phyloP scores from a whole-genome alignment of 2,113 vertebrate species.

The Semnornis frantzii region DNA sequence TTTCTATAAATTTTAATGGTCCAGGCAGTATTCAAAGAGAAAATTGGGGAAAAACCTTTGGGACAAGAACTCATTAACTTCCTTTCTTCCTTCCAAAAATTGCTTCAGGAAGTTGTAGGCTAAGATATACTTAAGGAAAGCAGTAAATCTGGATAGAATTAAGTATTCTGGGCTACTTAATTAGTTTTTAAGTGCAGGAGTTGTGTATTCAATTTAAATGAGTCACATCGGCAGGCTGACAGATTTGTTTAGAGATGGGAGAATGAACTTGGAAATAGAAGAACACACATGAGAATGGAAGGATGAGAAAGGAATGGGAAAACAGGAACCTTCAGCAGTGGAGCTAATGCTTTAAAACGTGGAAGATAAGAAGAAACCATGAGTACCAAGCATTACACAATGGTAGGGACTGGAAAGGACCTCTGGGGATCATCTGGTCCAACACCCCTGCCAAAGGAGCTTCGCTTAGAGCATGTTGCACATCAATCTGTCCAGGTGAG shows the following conservation, averaged over 20 bases:
- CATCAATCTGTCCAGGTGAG: too few relatives aligned
- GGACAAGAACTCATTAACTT: background rate
- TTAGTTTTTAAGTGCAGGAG: slow-evolving; percentile 1
- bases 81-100: background rate
- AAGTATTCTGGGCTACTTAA: background rate
- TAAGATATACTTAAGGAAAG: background rate
- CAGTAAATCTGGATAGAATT: background rate
- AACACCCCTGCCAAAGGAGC: too few relatives aligned
- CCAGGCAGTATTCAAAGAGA: background rate
- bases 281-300: background rate
- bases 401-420: too few relatives aligned
- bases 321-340: background rate
- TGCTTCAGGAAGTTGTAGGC: background rate
- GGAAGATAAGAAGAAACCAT: background rate
- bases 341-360: background rate
- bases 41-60: background rate
- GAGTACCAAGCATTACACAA: background rate
- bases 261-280: background rate
- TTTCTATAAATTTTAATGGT: background rate
- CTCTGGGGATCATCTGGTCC: too few relatives aligned
- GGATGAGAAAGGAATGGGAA: background rate
- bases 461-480: too few relatives aligned
- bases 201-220: background rate
- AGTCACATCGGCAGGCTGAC: background rate
- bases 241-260: background rate